These are phyloP conservation scores for Metacarcinus magister DNA, from an alignment of 2,888 invertebrate genomes.

Conservation along the genomic window DNA sequence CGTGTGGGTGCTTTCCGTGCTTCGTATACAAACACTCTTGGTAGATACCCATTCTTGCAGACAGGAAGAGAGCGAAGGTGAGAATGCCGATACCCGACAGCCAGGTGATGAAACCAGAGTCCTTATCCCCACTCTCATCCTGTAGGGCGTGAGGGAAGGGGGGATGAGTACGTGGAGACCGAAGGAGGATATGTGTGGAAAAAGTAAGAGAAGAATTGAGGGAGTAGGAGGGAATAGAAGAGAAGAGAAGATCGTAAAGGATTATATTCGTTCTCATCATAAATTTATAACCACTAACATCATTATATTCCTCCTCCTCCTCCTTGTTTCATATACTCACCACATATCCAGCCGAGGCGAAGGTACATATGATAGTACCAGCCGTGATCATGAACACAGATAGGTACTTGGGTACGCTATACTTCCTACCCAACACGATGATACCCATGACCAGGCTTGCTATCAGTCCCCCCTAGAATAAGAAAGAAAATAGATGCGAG, in stretches of 20 bases:
- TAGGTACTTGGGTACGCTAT: constrained; percentile 92
- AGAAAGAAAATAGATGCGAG: neutral
- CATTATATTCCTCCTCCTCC: neutral
- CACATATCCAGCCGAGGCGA: constrained; percentile 88
- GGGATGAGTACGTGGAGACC: neutral
- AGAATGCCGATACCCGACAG: constrained; percentile 90
- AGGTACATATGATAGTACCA: constrained; percentile 96
- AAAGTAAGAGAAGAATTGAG: neutral
- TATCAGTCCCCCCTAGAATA: constrained; percentile 93
- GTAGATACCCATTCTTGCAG: constrained; percentile 95
- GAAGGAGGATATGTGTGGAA: neutral
- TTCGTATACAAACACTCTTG: constrained; percentile 94
- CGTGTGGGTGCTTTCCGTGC: constrained; percentile 96
- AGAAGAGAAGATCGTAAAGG: neutral
- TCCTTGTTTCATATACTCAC: constrained; percentile 60
- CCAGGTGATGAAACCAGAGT: constrained; percentile 74
- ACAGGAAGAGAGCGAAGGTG: constrained; percentile 94
- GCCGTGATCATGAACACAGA: constrained; percentile 96
- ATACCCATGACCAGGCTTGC: constrained; percentile 99
- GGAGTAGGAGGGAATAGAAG: neutral
- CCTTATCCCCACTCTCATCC: neutral
- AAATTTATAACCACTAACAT: neutral
- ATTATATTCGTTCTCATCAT: too few species aligned
- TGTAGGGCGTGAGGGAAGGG: neutral
- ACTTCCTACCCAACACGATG: constrained; percentile 92